These are phyloP conservation scores for Sebastes minor DNA, from an alignment of 2,797 vertebrate species.

Conservation along the genomic window DNA sequence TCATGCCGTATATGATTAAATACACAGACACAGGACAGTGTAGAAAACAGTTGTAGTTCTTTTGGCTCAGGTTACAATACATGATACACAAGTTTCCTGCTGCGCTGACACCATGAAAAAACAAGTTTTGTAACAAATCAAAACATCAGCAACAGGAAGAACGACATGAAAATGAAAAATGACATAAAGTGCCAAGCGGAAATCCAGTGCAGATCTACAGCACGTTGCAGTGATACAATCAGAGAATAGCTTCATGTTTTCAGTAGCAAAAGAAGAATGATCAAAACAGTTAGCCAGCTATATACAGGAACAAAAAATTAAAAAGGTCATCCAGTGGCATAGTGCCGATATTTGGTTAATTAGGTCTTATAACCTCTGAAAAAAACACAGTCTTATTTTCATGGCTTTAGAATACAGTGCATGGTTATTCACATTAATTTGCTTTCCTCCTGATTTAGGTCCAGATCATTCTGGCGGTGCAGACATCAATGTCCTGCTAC, in stretches of 20 bases:
- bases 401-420: slow-evolving; percentile 12
- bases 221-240: background rate
- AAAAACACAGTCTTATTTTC: background rate
- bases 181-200: slow-evolving; percentile 2
- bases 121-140: background rate
- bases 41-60: background rate
- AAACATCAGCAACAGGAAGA: background rate
- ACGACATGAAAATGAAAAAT: background rate
- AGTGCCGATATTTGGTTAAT: background rate
- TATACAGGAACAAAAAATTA: background rate
- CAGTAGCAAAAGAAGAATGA: background rate
- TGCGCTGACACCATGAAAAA: background rate
- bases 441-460: slow-evolving; percentile 7
- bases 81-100: background rate
- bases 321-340: slow-evolving; percentile 2
- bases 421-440: slow-evolving; percentile 8
- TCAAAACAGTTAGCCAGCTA: background rate
- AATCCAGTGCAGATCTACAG: background rate
- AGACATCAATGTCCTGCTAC: background rate
- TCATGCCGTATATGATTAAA: background rate
- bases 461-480: background rate
- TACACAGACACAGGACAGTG: background rate
- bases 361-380: background rate
- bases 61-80: slow-evolving; percentile 31
- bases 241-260: background rate